phyloP scores from a whole-genome alignment of 2,888 invertebrate species.

The Abrostola tripartita region DNA sequence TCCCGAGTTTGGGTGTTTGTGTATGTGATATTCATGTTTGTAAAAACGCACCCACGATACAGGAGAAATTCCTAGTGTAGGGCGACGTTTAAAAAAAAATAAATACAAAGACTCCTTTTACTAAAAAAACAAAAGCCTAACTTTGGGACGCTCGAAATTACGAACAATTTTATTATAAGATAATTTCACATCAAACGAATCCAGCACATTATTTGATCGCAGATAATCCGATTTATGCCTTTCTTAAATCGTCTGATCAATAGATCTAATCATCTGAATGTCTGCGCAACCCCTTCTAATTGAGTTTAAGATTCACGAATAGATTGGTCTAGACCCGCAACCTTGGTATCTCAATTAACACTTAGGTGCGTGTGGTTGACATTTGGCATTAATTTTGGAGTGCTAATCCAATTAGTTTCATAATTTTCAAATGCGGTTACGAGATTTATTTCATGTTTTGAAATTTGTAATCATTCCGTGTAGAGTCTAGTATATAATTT shows the following conservation, averaged over 20 bases:
- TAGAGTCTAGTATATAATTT: not conserved
- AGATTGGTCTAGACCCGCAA: constrained; percentile 33
- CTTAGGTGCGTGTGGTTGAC: constrained; percentile 19
- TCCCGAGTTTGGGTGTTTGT: too few relatives aligned
- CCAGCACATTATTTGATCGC: not conserved
- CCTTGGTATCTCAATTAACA: constrained; percentile 30
- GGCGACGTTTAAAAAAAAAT: too few relatives aligned
- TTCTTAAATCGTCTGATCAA: constrained; percentile 17
- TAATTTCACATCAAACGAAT: not conserved
- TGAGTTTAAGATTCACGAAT: constrained; percentile 28
- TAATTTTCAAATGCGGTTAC: constrained; percentile 2
- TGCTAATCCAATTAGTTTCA: constrained; percentile 24
- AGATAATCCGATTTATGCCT: constrained; percentile 9
- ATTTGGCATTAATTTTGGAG: constrained; percentile 18
- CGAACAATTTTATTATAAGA: not conserved
- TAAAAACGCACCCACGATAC: too few relatives aligned
- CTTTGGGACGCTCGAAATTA: too few relatives aligned
- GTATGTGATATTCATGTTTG: too few relatives aligned
- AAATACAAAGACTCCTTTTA: too few relatives aligned
- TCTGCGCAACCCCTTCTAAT: constrained; percentile 25
- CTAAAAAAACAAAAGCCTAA: too few relatives aligned
- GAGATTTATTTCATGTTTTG: constrained; percentile 20
- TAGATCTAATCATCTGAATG: constrained; percentile 16
- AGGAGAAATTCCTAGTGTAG: too few relatives aligned
- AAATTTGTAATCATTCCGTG: constrained; percentile 1